Percentiles rank a stretch among this genome's conserved stretches.
phyloP scores from a whole-genome alignment of 2,113 vertebrate genomes.

The Natator depressus region DNA sequence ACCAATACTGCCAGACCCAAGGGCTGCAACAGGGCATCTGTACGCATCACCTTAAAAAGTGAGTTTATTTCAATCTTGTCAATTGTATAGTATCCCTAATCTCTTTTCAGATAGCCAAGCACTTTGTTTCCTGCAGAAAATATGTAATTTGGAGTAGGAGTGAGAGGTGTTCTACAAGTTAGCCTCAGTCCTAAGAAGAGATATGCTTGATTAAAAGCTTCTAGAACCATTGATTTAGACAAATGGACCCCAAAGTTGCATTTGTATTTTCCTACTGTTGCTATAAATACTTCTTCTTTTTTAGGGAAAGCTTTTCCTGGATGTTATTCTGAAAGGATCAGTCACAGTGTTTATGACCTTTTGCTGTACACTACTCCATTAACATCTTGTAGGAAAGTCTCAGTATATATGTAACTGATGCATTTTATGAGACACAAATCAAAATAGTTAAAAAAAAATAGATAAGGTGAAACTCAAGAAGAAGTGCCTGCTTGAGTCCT shows the following conservation, averaged over 20 bases:
- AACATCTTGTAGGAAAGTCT: slow-evolving; percentile 49
- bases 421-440: slow-evolving; percentile 64
- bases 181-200: neutral
- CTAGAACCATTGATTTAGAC: slow-evolving; percentile 38
- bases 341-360: slow-evolving; percentile 62
- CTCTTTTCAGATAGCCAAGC: neutral
- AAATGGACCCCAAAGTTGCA: slow-evolving; percentile 33
- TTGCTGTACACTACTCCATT: slow-evolving; percentile 43
- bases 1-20: neutral
- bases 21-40: neutral
- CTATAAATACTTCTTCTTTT: slow-evolving; percentile 50
- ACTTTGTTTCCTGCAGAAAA: neutral
- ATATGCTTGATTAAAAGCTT: slow-evolving; percentile 8
- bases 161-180: neutral
- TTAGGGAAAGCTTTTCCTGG: slow-evolving; percentile 56
- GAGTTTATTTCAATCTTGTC: slow-evolving; percentile 5
- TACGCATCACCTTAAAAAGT: neutral
- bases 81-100: neutral
- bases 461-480: slow-evolving; percentile 26
- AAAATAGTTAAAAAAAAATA: slow-evolving; percentile 68
- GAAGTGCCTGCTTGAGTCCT: slow-evolving; percentile 5
- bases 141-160: neutral
- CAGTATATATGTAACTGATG: slow-evolving; percentile 51
- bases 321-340: slow-evolving; percentile 46
- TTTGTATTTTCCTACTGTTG: slow-evolving; percentile 12